These are phyloP conservation scores for Pteropus alecto DNA, from an alignment of 2,113 vertebrate species.

Conservation along the genomic window DNA sequence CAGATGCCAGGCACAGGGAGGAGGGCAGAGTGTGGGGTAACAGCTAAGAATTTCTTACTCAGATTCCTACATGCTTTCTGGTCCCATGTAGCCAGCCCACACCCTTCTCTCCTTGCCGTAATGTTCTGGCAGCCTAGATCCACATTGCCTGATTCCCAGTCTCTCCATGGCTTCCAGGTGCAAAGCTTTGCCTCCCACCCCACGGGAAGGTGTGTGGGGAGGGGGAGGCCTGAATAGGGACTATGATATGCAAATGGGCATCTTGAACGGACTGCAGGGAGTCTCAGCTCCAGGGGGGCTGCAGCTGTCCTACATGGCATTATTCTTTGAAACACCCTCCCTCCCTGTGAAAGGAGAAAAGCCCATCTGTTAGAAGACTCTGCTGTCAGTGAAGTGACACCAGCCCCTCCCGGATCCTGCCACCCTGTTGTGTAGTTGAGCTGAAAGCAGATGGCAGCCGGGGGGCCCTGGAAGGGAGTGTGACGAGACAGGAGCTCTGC, in stretches of 20 bases:
- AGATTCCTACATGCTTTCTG: fast-evolving
- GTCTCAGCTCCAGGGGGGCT: background rate
- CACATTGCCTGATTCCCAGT: background rate
- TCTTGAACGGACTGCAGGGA: background rate
- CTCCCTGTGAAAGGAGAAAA: background rate
- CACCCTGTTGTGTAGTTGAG: background rate
- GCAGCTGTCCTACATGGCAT: background rate
- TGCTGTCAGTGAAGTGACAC: background rate
- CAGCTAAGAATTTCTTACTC: background rate
- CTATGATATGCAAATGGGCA: background rate
- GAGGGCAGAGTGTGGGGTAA: background rate
- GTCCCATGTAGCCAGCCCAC: background rate
- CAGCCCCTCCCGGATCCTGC: background rate
- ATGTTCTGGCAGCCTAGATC: background rate
- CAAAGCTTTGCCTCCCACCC: background rate
- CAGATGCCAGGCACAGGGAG: background rate
- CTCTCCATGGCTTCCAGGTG: background rate
- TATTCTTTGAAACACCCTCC: background rate
- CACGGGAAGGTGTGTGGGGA: background rate
- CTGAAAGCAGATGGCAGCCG: background rate
- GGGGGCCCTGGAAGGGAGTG: background rate
- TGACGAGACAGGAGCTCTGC: background rate
- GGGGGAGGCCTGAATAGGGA: background rate
- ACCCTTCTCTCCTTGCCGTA: background rate
- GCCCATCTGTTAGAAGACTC: background rate